Conservation (phyloP, 64 coral and sea anemone genomes). For the Actinia equina region DNA sequence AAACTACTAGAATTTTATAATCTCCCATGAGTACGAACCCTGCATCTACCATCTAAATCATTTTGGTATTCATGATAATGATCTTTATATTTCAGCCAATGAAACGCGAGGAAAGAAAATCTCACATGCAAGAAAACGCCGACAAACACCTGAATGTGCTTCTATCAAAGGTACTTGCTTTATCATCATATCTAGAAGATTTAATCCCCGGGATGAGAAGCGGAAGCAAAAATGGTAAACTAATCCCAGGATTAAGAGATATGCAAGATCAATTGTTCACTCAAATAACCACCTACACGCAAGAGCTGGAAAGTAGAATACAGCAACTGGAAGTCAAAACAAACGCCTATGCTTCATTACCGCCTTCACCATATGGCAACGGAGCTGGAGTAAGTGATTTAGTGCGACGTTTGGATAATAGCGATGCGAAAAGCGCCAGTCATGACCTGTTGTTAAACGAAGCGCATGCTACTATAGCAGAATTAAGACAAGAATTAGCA, state of each 20-base stretch:
- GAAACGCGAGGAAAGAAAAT: neutral
- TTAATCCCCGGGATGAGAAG: neutral
- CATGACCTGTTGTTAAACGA: conserved; percentile 43
- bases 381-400: neutral
- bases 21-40: too few species aligned
- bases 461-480: conserved; percentile 15
- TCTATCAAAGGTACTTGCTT: neutral
- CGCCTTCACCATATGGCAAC: neutral
- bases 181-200: neutral
- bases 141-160: neutral
- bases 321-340: neutral
- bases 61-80: too few species aligned
- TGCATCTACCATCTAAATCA: too few species aligned
- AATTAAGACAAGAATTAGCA: conserved; percentile 14
- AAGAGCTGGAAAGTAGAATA: neutral
- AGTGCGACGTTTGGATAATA: conserved; percentile 19
- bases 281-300: neutral
- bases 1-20: too few species aligned
- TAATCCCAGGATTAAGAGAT: neutral
- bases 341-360: neutral
- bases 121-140: neutral
- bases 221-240: neutral
- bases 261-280: neutral
- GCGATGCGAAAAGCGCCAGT: conserved; percentile 33
- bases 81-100: neutral